Percentiles rank a stretch among this genome's conserved stretches.
phyloP scores from a whole-genome alignment of 2,888 invertebrate species.

The Perdita meconis region DNA sequence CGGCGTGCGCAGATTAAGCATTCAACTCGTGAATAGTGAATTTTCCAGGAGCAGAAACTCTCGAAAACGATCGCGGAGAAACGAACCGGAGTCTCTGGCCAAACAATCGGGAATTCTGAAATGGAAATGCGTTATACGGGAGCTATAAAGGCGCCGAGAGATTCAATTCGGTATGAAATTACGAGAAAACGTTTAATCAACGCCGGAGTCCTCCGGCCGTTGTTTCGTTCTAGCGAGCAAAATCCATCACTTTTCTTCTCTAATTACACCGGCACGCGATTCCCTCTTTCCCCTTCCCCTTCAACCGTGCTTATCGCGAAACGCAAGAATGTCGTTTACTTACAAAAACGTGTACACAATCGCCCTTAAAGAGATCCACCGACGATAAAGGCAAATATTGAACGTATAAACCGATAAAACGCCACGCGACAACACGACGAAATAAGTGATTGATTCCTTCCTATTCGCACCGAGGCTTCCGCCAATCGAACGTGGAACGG shows the following conservation, averaged over 20 bases:
- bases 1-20: slow-evolving; percentile 36
- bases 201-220: background rate
- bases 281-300: too few relatives aligned
- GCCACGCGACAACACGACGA: slow-evolving; percentile 1
- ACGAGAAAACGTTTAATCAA: background rate
- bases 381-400: slow-evolving; percentile 37
- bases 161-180: too few relatives aligned
- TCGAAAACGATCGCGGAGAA: background rate
- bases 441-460: slow-evolving; percentile 29
- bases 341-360: background rate
- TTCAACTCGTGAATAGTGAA: slow-evolving; percentile 47
- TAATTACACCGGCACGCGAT: slow-evolving; percentile 4
- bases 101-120: slow-evolving; percentile 8
- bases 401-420: slow-evolving; percentile 25
- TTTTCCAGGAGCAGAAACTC: slow-evolving; percentile 20
- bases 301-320: background rate
- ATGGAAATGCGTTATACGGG: background rate
- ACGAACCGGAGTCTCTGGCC: background rate
- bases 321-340: background rate
- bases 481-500: background rate
- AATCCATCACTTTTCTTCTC: background rate
- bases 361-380: background rate
- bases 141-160: background rate
- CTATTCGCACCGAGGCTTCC: background rate
- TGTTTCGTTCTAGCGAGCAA: background rate